Percentiles rank a stretch among this genome's conserved stretches.
These are phyloP conservation scores for Threskiornis aethiopicus DNA, from an alignment of 2,797 vertebrate species.

Conservation along the genomic window DNA sequence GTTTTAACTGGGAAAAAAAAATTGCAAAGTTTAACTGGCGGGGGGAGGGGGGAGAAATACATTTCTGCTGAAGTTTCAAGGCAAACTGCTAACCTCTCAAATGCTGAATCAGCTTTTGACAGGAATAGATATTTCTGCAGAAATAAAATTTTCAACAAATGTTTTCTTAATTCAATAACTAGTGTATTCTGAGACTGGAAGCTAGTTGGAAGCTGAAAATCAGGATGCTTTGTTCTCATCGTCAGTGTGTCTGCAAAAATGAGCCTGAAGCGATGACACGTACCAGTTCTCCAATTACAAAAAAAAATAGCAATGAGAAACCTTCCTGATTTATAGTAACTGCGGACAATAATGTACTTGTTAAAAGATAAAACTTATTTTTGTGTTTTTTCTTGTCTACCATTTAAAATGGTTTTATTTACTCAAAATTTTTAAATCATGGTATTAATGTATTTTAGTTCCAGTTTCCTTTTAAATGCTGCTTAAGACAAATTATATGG, in stretches of 20 bases:
- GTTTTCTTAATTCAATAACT: not conserved
- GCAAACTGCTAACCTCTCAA: not conserved
- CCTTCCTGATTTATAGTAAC: not conserved
- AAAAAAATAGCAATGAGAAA: not conserved
- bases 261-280: accelerated
- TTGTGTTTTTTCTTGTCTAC: not conserved
- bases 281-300: not conserved
- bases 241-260: not conserved
- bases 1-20: not conserved
- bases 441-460: not conserved
- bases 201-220: not conserved
- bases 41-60: not conserved
- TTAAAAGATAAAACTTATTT: not conserved
- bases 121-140: not conserved
- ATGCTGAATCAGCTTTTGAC: not conserved
- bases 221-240: not conserved
- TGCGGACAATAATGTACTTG: not conserved
- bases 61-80: not conserved
- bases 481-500: not conserved
- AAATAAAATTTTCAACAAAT: not conserved
- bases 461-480: not conserved
- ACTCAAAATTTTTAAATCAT: not conserved
- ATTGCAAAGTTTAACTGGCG: not conserved
- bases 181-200: not conserved
- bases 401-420: not conserved